Percentiles rank a stretch among this genome's conserved stretches.
phyloP scores from a whole-genome alignment of 2,888 invertebrate species.

The Eupithecia subfuscata region DNA sequence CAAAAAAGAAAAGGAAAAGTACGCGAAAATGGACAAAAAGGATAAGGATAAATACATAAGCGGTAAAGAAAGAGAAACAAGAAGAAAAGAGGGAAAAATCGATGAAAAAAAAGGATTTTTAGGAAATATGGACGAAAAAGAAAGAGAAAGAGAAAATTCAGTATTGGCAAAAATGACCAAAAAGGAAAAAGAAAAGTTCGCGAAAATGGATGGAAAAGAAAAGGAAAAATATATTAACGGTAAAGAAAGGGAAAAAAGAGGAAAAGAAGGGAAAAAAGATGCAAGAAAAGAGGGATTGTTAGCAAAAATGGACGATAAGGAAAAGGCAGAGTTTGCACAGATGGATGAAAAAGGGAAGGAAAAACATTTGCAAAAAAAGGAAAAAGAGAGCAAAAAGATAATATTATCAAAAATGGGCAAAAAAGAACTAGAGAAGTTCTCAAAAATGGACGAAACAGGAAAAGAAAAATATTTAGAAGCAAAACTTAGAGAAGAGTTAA shows the following conservation, averaged over 20 bases:
- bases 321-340: neutral
- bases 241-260: too few species aligned
- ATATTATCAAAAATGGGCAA: neutral
- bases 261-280: too few species aligned
- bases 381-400: neutral
- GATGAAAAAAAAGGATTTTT: neutral
- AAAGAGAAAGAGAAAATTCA: neutral
- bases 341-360: neutral
- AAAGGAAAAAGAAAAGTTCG: neutral
- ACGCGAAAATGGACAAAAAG: neutral
- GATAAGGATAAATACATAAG: neutral
- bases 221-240: too few species aligned
- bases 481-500: neutral
- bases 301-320: neutral
- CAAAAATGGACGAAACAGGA: neutral
- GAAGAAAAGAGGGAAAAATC: neutral
- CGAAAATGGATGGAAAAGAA: neutral
- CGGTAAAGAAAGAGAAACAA: neutral
- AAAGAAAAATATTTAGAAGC: neutral
- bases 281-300: neutral
- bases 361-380: neutral
- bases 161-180: neutral
- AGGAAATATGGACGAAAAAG: neutral
- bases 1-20: neutral
- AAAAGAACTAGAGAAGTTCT: neutral